Percentiles rank a stretch among this genome's conserved stretches.
These are phyloP conservation scores for Clarias fuscus DNA, from an alignment of 2,797 vertebrate genomes.

Conservation along the genomic window DNA sequence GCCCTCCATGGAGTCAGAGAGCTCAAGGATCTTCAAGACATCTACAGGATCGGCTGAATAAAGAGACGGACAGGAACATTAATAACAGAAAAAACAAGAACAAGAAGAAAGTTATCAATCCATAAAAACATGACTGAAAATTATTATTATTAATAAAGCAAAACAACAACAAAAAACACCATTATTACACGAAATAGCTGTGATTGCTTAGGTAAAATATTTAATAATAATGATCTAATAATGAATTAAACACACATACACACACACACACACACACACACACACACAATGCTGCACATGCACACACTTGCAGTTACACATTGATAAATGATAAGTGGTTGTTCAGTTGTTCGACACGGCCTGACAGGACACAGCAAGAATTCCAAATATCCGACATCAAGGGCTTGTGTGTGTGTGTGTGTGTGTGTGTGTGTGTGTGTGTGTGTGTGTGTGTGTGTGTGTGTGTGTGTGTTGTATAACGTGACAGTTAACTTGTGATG, in stretches of 20 bases:
- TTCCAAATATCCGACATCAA: conserved; percentile 24
- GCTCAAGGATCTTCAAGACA: conserved; percentile 77
- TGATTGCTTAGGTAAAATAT: neutral
- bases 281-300: neutral
- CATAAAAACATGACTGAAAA: neutral
- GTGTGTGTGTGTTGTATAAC: conserved; percentile 31
- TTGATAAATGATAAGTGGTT: neutral
- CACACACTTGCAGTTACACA: neutral
- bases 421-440: conserved; percentile 35
- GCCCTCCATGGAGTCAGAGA: conserved; percentile 77
- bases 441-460: conserved; percentile 38
- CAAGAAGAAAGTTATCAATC: neutral
- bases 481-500: neutral
- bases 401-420: conserved; percentile 27
- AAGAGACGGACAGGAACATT: neutral
- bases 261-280: conserved; percentile 17
- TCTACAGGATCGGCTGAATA: conserved; percentile 72
- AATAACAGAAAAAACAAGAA: neutral
- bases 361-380: conserved; percentile 37
- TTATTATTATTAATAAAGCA: neutral
- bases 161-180: no score
- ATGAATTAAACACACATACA: neutral
- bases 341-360: neutral
- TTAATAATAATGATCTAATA: neutral
- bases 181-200: no score